Conservation (phyloP, 2,797 vertebrate genomes). For the Parambassis ranga region DNA sequence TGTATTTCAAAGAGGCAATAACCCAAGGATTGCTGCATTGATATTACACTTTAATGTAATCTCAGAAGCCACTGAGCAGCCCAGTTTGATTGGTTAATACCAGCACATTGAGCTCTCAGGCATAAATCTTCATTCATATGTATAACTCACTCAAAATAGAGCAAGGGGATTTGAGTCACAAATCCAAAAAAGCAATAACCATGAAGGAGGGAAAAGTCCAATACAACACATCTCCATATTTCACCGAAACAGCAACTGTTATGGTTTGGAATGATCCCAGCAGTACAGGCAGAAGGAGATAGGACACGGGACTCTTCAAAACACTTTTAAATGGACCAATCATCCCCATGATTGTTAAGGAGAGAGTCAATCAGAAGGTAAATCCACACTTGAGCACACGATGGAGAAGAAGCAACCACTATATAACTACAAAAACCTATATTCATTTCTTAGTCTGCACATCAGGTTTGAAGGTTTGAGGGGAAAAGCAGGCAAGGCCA, state of each 20-base stretch:
- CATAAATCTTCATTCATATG: constrained; percentile 81
- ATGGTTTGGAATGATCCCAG: constrained; percentile 29
- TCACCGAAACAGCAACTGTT: constrained; percentile 58
- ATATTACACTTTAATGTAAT: constrained; percentile 79
- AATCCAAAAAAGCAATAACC: constrained; percentile 78
- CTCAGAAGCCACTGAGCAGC: constrained; percentile 71
- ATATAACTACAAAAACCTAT: constrained; percentile 16
- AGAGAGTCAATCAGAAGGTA: constrained; percentile 68
- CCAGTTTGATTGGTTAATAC: constrained; percentile 78
- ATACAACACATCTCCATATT: constrained; percentile 65
- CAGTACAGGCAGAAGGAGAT: constrained; percentile 31
- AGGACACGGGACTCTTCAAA: constrained; percentile 53
- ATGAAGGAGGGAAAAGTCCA: constrained; percentile 66
- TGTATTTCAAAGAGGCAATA: constrained; percentile 72
- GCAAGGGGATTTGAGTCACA: constrained; percentile 73
- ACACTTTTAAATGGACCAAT: constrained; percentile 70
- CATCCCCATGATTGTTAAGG: constrained; percentile 68
- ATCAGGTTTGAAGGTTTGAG: constrained; percentile 1
- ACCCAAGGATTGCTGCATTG: constrained; percentile 70
- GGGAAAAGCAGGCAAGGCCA: constrained; percentile 15
- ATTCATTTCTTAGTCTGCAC: constrained; percentile 40
- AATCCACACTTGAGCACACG: constrained; percentile 59
- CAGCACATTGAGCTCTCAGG: constrained; percentile 69
- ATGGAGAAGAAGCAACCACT: constrained; percentile 48
- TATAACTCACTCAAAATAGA: constrained; percentile 78